phyloP scores from a whole-genome alignment of 2,888 invertebrate genomes.

The Pristionchus fissidentatus region DNA sequence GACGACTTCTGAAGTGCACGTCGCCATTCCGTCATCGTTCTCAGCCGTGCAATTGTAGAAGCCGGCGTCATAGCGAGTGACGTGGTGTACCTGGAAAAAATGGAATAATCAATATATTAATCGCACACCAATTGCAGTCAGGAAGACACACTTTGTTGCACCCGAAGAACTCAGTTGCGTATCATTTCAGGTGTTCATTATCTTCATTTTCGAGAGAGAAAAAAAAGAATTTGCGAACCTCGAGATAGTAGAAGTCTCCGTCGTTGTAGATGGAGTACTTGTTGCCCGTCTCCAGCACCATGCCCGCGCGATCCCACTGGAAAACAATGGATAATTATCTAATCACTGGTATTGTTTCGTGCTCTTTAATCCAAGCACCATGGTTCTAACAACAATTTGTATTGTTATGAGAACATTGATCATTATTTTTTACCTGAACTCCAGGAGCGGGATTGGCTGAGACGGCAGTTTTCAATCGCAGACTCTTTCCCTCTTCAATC shows the following conservation, averaged over 20 bases:
- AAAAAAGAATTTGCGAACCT: slow-evolving; percentile 59
- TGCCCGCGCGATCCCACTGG: slow-evolving; percentile 46
- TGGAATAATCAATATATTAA: background rate
- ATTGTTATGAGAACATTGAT: background rate
- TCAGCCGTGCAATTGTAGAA: slow-evolving; percentile 75
- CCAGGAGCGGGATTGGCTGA: slow-evolving; percentile 72
- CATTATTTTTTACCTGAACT: slow-evolving; percentile 53
- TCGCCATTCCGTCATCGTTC: slow-evolving; percentile 73
- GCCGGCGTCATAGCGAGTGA: slow-evolving; percentile 69
- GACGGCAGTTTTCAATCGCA: slow-evolving; percentile 74
- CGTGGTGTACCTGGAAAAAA: slow-evolving; percentile 71
- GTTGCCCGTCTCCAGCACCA: slow-evolving; percentile 75
- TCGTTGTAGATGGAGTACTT: slow-evolving; percentile 76
- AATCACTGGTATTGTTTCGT: background rate
- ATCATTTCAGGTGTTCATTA: background rate
- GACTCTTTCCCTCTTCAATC: slow-evolving; percentile 53
- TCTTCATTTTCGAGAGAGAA: background rate
- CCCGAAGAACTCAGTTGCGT: background rate
- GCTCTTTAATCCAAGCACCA: background rate
- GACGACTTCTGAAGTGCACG: slow-evolving; percentile 71
- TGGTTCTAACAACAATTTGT: background rate
- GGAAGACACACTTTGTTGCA: background rate
- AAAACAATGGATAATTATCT: background rate
- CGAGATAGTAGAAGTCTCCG: slow-evolving; percentile 75
- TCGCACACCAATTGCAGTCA: background rate